Evolutionary conservation across 2,888 invertebrate species (phyloP).

Genomic region (Acrobasis suavella): DNA sequence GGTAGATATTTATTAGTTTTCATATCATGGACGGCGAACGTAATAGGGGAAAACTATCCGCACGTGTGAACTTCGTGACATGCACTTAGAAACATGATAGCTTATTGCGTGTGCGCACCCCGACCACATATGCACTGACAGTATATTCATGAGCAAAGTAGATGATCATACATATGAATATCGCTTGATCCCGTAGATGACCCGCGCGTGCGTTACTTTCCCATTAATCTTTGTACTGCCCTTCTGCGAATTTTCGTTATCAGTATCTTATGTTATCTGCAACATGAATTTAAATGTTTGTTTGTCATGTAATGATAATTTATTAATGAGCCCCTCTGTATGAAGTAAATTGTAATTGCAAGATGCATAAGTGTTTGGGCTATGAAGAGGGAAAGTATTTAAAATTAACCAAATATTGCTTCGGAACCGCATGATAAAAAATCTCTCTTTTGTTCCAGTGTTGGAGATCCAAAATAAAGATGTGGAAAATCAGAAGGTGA

Average conservation of each 20-base stretch:
- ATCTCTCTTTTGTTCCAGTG: conserved; percentile 54
- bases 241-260: conserved; percentile 12
- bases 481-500: conserved; percentile 51
- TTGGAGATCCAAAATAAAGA: conserved; percentile 63
- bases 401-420: too few species aligned
- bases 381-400: too few species aligned
- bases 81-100: conserved; percentile 25
- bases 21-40: background rate
- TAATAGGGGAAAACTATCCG: conserved; percentile 3
- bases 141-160: conserved; percentile 1
- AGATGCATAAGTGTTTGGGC: too few species aligned
- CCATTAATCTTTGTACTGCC: conserved; percentile 9
- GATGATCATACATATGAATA: conserved; percentile 23
- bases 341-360: too few species aligned
- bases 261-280: background rate
- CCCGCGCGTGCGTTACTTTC: conserved; percentile 10
- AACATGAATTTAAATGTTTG: background rate
- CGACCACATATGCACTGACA: background rate
- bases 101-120: conserved; percentile 20
- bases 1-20: too few species aligned
- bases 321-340: too few species aligned
- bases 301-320: too few species aligned
- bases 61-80: conserved; percentile 22
- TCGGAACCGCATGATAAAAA: too few species aligned
- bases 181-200: conserved; percentile 12